Base-by-base conservation (phyloP, 1,140 invertebrate genomes). In the Onthophagus taurus region DNA sequence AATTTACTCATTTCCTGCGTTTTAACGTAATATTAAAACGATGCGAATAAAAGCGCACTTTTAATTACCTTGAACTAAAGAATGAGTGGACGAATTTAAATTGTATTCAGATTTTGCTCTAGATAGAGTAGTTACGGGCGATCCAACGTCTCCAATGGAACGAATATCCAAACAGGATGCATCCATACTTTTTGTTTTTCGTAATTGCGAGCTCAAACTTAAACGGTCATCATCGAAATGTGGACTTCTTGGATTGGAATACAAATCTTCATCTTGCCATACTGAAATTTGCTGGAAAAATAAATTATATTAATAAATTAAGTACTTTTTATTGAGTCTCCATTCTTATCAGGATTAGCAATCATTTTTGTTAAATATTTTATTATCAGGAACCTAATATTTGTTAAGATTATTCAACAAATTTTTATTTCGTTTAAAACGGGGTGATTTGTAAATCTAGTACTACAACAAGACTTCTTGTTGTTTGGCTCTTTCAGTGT, bases 81-180 rank as follows among this genome's bases (percentile, higher is more conserved):
- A 61, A 47, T 58, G 67, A 13, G 69, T 74, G 4, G 79, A 79
- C 14, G 79, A 72, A 48, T 85, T 82, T 29, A 91, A 63, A 69
- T 90, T 89, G 53, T 82, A 85, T 58, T 92, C 88, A 11, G 86
- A 90, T 66, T 87, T 85, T 46, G 88, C 87, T 48, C 86, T 74
- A 9, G 82, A 82, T 31, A 88, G 56, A 4, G 71, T 74, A 49
- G 68, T 75, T 44, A 70, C 68, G 16, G 68, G 72, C 17, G 69
- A 76, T 29, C 71, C 72, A 4, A 75, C 69, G 26, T 77, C 75
- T n/a, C 66, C 72, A 31, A 83, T 74, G 11, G 79, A 80, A 33
- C 85, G 72, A 49, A 89, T 76, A 53, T 90, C 86, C 21, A 89
- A 67, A 55, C 84, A 89, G 9, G 84, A 86, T 6, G 86, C 87